Evolutionary conservation across 2,113 vertebrate species (phyloP), one percentile per base, ranked within the genome.

Genomic region (Boulengeromyrus knoepffleri): DNA sequence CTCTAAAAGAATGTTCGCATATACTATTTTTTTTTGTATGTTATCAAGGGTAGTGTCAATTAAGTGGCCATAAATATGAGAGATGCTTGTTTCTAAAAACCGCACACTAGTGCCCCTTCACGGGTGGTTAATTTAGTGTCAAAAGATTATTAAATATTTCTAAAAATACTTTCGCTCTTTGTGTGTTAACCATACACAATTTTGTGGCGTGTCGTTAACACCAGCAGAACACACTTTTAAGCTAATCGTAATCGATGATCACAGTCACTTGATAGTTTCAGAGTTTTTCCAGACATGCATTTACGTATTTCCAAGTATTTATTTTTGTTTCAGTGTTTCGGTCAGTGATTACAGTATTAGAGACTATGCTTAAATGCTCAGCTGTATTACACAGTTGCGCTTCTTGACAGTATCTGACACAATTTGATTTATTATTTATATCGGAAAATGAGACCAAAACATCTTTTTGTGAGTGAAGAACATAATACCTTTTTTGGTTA

Each of bases 111-210:
- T 93, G 91, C 90, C 92, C 92, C 92, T 95, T 96, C 95, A 95
- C 94, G 94, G 95, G 90, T 93, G 94, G 93, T 95, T 95, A 95
- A 95, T 95, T 95, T 95, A 95, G 93, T 94, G 93, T 93, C 93
- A 94, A 94, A 94, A 94, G 94, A 94, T 70, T 93, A 95, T 95
- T 94, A 94, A 96, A 94, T 91, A 94, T 94, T 94, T 93, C 93
- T 93, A 91, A 90, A 92, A 93, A 91, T 91, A 91, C 89, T 93
- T 91, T 27, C 45, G 92, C 88, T 91, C 89, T 90, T 94, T 83
- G 90, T 90, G 49, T 90, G 89, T 92, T 95, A 91, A 49, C 89
- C 91, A 89, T 88, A 92, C 91, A 92, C 93, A 92, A 93, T 92
- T 90, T 31, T 89, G 47, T 80, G 87, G 47, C 88, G 80, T 86